Base-by-base conservation (phyloP, 2,113 vertebrate species). In the Urocynchramus pylzowi region DNA sequence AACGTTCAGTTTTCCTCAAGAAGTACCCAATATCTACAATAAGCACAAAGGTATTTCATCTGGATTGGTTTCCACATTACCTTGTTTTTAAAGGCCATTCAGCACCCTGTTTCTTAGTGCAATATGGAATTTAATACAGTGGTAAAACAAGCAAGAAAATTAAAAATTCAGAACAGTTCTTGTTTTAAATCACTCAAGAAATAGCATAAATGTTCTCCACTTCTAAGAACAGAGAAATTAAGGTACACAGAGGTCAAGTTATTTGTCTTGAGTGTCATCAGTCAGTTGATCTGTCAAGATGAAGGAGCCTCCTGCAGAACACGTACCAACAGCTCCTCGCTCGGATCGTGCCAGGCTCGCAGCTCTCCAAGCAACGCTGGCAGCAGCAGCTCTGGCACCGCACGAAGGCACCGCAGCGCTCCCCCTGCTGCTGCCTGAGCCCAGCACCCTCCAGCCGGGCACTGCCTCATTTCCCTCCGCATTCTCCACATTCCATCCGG, bases 381-480 rank as follows among this genome's bases (percentile, higher is more conserved):
- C 0, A 0, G 15, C 50, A 77, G 57, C 61, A 22, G 13, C 35
- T 0, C 22, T 7, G 37, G n/a, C 4, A 4, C 20, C 35, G 2
- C 33, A 2, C 0, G 1, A 11, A 10, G 37, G 61, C 47, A 13
- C 8, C 0, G 1, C 5, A 3, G 33, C 1, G 8, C 27, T 24
- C 11, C 16, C 54, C 33, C 16, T 0, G 14, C 59, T 13, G 41
- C 23, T 10, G 26, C 12, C 35, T 0, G 5, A 30, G 35, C 23
- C 12, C 1, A 41, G 16, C 37, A 22, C 20, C 44, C 60, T 30
- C 23, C 31, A 28, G 27, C 6, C 16, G 20, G 10, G 21, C 76
- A 9, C 28, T 5, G 28, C 2, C 9, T 13, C 23, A 1, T 31
- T 47, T 21, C 19, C 44, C 57, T 73, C 57, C 19, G 13, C 23